Evolutionary conservation across 1,140 invertebrate species (phyloP).

Genomic region (Notospermus geniculatus): DNA sequence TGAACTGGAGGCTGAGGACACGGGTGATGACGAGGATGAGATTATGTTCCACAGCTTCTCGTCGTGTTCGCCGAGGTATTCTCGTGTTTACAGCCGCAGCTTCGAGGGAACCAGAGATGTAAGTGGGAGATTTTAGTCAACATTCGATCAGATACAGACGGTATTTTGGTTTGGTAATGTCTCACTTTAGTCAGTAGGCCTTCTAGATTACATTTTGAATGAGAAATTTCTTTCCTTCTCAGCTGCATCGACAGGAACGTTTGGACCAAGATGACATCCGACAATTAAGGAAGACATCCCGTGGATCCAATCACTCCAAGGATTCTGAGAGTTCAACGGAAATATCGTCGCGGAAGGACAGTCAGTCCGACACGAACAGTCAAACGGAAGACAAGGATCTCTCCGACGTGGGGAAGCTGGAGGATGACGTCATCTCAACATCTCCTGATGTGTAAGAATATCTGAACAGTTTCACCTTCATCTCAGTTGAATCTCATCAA

Average conservation of each 20-base stretch:
- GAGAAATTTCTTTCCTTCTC: neutral
- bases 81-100: slow-evolving; percentile 54
- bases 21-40: slow-evolving; percentile 50
- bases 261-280: no score
- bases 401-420: no score
- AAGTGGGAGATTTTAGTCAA: no score
- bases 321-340: slow-evolving; percentile 46
- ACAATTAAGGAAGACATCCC: slow-evolving; percentile 6
- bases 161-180: no score
- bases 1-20: slow-evolving; percentile 61
- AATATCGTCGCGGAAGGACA: slow-evolving; percentile 26
- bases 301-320: slow-evolving; percentile 45
- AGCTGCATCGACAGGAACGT: neutral
- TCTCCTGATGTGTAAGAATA: no score
- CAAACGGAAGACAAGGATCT: slow-evolving; percentile 14
- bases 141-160: no score
- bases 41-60: slow-evolving; percentile 78
- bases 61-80: slow-evolving; percentile 90
- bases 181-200: no score
- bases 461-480: no score
- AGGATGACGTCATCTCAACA: no score
- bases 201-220: no score
- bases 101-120: slow-evolving; percentile 51
- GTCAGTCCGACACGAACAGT: slow-evolving; percentile 4
- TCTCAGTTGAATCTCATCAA: no score